Evolutionary conservation across 1,140 invertebrate genomes (phyloP), one percentile per base, ranked within the genome.

Genomic region (Saccostrea echinata): DNA sequence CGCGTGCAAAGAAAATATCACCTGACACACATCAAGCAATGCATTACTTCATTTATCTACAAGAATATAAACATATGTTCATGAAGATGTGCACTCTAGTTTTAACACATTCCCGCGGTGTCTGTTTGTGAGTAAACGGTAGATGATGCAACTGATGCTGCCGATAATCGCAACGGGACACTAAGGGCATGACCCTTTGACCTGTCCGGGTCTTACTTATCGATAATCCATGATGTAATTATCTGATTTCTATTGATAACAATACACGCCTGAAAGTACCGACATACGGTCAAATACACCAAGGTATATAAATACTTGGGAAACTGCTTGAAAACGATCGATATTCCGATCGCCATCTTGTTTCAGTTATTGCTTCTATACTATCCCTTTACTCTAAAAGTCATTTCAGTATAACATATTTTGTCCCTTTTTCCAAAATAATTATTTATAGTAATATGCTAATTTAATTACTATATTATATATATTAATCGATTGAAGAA

Each of bases 221-320:
- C 24, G n/a, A 30, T 71, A 71, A 71, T 27, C 64, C 12, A 71
- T 30, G 64, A 27, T 71, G 64, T 71, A 71, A 71, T 71, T 71
- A 71, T 30, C 64, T n/a, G 18, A 24, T 64, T 64, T 24, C 57
- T 24, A 64, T 64, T 64, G 57, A 64, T 64, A 30, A 71, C 64
- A 71, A 71, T 71, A 71, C 64, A 71, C 64, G n/a, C 24, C 24
- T 13, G 6, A 16, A 21, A 27, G n/a, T 71, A 71, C 24, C 24
- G 64, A 24, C 64, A 71, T 71, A 71, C 64, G 64, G 64, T 71
- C 64, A 71, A 71, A 71, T 71, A 71, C 64, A 71, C 64, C 64
- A 71, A 11, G 55, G 21, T 57, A 57, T 57, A 18, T 57, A 71
- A 64, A 64, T 24, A 24, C 57, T 8, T 9, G 16, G 57, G 57